A percentile compares a stretch with the other conserved stretches of the same genome.
These are phyloP conservation scores for Haliaeetus vocifer DNA, from an alignment of 2,797 vertebrate genomes.

Conservation along the genomic window DNA sequence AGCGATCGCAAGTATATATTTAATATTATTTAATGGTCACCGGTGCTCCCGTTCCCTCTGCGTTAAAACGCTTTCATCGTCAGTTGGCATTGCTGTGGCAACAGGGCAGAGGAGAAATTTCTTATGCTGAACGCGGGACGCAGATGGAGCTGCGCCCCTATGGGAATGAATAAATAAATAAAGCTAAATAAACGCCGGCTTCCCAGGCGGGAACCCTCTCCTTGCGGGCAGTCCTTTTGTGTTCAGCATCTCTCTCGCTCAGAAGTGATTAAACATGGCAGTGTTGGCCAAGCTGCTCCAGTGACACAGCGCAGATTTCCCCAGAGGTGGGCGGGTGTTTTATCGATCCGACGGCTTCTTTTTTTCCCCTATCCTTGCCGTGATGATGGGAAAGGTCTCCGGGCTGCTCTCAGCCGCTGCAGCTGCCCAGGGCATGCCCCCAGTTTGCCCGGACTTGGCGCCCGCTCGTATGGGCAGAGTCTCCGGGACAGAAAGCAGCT, in stretches of 20 bases:
- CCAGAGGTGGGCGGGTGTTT: background rate
- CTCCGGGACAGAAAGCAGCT: background rate
- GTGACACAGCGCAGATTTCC: conserved; percentile 58
- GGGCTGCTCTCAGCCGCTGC: background rate
- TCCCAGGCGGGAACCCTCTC: conserved; percentile 45
- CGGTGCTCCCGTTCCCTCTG: conserved; percentile 2
- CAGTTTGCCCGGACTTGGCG: fast-evolving
- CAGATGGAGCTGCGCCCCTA: conserved; percentile 26
- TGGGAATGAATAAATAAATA: conserved; percentile 59
- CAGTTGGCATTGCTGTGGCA: background rate
- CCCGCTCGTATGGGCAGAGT: background rate
- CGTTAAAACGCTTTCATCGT: conserved; percentile 31
- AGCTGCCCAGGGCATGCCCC: background rate
- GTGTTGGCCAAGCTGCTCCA: conserved; percentile 30
- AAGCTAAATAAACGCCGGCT: conserved; percentile 11
- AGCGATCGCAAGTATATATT: conserved; percentile 58
- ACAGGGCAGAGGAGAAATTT: conserved; percentile 6
- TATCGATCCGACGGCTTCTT: background rate
- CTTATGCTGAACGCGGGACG: background rate
- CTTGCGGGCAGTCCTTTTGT: conserved; percentile 2
- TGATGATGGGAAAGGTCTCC: background rate
- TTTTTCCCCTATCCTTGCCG: background rate
- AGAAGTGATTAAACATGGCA: conserved; percentile 64
- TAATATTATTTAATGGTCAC: conserved; percentile 25
- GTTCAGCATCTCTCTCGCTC: conserved; percentile 11